Evolutionary conservation across 2,113 vertebrate species (phyloP), one percentile per base, ranked within the genome.

Genomic region (Colistium nudipinnis): DNA sequence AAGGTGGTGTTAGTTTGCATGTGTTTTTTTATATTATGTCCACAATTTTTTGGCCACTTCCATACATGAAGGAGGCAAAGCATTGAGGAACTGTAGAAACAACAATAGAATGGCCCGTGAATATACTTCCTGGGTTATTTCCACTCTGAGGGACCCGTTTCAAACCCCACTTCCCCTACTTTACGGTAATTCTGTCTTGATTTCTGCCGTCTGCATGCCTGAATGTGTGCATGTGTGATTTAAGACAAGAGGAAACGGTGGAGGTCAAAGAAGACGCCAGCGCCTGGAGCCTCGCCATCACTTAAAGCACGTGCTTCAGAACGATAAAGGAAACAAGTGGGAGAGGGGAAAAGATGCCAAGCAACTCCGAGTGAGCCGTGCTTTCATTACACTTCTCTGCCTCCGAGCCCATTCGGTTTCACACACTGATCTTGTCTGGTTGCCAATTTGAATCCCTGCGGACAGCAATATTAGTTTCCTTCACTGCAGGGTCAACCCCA

Each of bases 321-420:
- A 44, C 22, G 39, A 71, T 52, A 66, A 68, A 63, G 24, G 45
- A 62, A 39, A 38, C 1, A 8, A 51, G 28, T n/a, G 14, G 8
- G 41, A 31, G 39, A 39, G 6, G 14, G 22, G 8, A 55, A 63
- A 33, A 5, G 14, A 51, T 35, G 76, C 59, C 72, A 76, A 0
- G n/a, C 13, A 0, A 16, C 14, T 54, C 24, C 9, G 39, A 27
- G 4, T 60, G 36, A 55, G 39, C 6, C 3, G 9, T 31, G 51
- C 53, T 73, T 48, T 51, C 45, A 53, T 72, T 44, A 8, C 47
- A 61, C 54, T 30, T 38, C n/a, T 52, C 68, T 44, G 71, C 52
- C 62, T 51, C 30, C 5, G 39, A 54, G 70, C 51, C 28, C 10
- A 11, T 76, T 53, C 62, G 25, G 56, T 41, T 36, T 16, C 39